Percentiles rank a stretch among this genome's conserved stretches.
These are phyloP conservation scores for Apamea monoglypha DNA, from an alignment of 2,888 invertebrate genomes.

Conservation along the genomic window DNA sequence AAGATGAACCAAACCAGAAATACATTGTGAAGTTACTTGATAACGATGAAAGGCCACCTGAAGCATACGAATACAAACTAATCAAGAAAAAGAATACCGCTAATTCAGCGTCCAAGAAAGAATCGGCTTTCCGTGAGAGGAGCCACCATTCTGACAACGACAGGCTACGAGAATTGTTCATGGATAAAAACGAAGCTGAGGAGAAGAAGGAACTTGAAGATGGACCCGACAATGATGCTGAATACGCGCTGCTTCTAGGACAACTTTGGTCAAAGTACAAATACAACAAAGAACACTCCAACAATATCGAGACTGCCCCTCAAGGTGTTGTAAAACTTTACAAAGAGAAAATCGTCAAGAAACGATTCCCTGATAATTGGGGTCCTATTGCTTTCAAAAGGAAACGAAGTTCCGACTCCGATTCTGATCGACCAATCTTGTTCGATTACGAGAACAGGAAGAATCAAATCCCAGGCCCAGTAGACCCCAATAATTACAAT, in stretches of 20 bases:
- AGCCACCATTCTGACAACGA: slow-evolving; percentile 85
- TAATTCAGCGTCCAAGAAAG: slow-evolving; percentile 74
- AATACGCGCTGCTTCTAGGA: slow-evolving; percentile 89
- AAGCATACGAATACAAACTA: slow-evolving; percentile 89
- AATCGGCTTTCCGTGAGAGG: slow-evolving; percentile 87
- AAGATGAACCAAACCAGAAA: slow-evolving; percentile 80
- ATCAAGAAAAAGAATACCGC: slow-evolving; percentile 88
- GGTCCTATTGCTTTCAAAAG: slow-evolving; percentile 89
- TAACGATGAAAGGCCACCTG: slow-evolving; percentile 85
- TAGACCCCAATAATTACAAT: slow-evolving; percentile 81
- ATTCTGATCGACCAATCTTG: slow-evolving; percentile 72
- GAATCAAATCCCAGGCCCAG: slow-evolving; percentile 65
- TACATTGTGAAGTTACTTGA: slow-evolving; percentile 83
- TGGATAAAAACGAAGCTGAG: slow-evolving; percentile 80
- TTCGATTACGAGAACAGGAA: slow-evolving; percentile 80
- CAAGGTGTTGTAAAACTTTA: slow-evolving; percentile 87
- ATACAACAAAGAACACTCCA: slow-evolving; percentile 81
- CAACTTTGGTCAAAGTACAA: slow-evolving; percentile 91
- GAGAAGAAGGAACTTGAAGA: slow-evolving; percentile 78
- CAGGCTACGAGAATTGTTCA: slow-evolving; percentile 83
- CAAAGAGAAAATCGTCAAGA: slow-evolving; percentile 86
- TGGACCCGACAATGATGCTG: slow-evolving; percentile 84
- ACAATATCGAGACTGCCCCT: slow-evolving; percentile 78
- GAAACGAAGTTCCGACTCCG: slow-evolving; percentile 85
- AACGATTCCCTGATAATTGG: slow-evolving; percentile 87